These are phyloP conservation scores for Dicrostonyx torquatus DNA, from an alignment of 2,797 vertebrate species.

Conservation along the genomic window DNA sequence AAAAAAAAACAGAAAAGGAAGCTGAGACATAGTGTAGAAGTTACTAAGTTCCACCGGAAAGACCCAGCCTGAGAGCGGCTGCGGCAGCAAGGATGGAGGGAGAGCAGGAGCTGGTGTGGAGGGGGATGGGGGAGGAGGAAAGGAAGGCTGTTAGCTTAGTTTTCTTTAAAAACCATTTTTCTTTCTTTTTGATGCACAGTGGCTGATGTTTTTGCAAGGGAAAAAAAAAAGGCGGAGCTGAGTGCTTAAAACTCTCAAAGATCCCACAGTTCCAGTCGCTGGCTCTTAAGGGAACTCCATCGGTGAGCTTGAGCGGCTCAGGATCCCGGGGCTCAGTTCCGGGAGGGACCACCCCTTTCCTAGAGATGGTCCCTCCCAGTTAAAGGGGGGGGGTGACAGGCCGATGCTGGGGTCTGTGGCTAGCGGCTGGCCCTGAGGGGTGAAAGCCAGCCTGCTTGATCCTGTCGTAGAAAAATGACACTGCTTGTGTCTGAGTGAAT, in stretches of 20 bases:
- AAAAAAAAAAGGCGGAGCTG: background rate
- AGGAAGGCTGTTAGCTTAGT: background rate
- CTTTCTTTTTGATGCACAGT: background rate
- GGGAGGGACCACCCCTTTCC: background rate
- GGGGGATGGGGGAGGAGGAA: background rate
- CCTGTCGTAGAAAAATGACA: constrained; percentile 31
- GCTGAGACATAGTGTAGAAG: constrained; percentile 52
- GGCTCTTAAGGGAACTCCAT: constrained; percentile 9
- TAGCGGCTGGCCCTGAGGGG: background rate
- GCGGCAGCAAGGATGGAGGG: background rate
- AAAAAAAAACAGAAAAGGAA: background rate
- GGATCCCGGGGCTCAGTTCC: constrained; percentile 27
- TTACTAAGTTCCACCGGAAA: constrained; percentile 48
- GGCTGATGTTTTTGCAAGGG: constrained; percentile 27
- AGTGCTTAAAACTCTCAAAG: constrained; percentile 10
- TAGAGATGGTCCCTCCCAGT: background rate
- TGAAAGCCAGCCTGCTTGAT: background rate
- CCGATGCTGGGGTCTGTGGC: background rate
- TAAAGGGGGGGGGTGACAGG: background rate
- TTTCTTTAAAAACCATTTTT: background rate
- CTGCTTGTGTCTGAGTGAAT: background rate
- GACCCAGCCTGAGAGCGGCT: background rate
- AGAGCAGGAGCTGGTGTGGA: background rate
- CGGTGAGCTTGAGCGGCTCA: background rate
- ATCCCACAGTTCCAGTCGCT: background rate